Percentiles rank a stretch among this genome's conserved stretches.
Conservation (phyloP, 2,888 invertebrate genomes). For the Eupsilia transversa region DNA sequence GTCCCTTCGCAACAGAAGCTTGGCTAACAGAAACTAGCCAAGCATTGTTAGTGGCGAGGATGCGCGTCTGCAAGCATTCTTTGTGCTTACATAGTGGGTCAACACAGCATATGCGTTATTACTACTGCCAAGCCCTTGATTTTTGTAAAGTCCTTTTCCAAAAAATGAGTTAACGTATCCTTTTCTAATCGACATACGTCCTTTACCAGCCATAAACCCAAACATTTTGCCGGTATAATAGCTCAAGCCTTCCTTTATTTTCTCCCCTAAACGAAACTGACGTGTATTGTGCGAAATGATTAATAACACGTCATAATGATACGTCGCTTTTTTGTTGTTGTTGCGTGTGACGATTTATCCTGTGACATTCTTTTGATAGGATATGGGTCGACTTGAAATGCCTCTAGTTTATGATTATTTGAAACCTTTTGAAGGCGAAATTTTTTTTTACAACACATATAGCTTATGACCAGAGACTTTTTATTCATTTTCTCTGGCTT, state of each 20-base stretch:
- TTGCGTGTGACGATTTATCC: slow-evolving; percentile 69
- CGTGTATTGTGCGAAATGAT: slow-evolving; percentile 88
- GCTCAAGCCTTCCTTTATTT: slow-evolving; percentile 84
- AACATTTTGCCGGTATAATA: slow-evolving; percentile 82
- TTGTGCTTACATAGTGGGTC: neutral
- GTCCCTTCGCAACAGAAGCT: too few relatives aligned
- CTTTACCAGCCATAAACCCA: slow-evolving; percentile 74
- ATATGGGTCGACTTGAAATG: slow-evolving; percentile 76
- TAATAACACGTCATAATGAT: slow-evolving; percentile 86
- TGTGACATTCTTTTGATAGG: slow-evolving; percentile 83
- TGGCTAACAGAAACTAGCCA: too few relatives aligned
- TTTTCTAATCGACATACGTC: slow-evolving; percentile 60
- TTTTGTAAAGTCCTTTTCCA: neutral
- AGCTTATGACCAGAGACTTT: neutral
- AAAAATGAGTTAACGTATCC: slow-evolving; percentile 53
- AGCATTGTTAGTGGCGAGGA: too few relatives aligned
- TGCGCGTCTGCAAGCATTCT: neutral
- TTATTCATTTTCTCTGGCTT: neutral
- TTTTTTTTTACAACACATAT: slow-evolving; percentile 5
- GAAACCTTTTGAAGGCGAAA: slow-evolving; percentile 24
- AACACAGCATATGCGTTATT: neutral
- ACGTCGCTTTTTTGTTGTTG: slow-evolving; percentile 80
- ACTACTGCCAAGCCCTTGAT: neutral
- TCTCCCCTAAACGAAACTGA: slow-evolving; percentile 78
- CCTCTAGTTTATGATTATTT: slow-evolving; percentile 51